Conservation (phyloP, 2,797 vertebrate genomes). For the Luscinia megarhynchos region DNA sequence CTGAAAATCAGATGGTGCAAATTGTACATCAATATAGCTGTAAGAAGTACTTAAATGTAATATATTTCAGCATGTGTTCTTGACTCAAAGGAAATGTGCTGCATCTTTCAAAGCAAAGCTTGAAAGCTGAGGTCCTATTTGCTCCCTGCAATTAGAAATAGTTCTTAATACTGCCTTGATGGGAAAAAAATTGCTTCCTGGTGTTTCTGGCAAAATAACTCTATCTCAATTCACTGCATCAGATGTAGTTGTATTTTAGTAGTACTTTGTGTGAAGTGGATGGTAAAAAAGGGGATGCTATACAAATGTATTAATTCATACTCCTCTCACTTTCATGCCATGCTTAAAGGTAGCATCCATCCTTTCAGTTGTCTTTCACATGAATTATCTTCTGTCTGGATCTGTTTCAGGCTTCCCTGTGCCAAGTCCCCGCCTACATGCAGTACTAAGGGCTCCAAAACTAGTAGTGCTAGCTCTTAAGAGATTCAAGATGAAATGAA, state of each 20-base stretch:
- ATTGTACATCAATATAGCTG: slow-evolving; percentile 11
- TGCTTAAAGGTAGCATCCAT: neutral
- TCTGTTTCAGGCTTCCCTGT: slow-evolving; percentile 42
- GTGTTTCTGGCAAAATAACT: slow-evolving; percentile 4
- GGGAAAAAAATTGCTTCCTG: slow-evolving; percentile 30
- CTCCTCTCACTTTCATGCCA: neutral
- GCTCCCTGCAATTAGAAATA: slow-evolving; percentile 14
- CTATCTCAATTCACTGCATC: neutral
- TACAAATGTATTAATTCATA: neutral
- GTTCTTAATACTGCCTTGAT: slow-evolving; percentile 1
- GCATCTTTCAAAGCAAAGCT: slow-evolving; percentile 48
- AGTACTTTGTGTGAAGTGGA: neutral
- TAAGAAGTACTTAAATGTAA: slow-evolving; percentile 29
- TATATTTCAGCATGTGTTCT: slow-evolving; percentile 46
- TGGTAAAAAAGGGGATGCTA: neutral
- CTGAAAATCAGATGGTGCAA: slow-evolving; percentile 66
- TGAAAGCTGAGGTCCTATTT: slow-evolving; percentile 29
- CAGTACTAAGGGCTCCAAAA: slow-evolving; percentile 42
- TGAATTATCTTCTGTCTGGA: slow-evolving; percentile 30
- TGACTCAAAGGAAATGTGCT: slow-evolving; percentile 35
- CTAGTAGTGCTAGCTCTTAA: slow-evolving; percentile 28
- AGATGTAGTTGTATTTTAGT: neutral
- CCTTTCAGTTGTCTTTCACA: slow-evolving; percentile 15
- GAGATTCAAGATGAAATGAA: slow-evolving; percentile 44
- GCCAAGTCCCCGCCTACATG: neutral